Evolutionary conservation across 2,113 vertebrate genomes (phyloP), one percentile per base, ranked within the genome.

Genomic region (Oryzias melastigma): DNA sequence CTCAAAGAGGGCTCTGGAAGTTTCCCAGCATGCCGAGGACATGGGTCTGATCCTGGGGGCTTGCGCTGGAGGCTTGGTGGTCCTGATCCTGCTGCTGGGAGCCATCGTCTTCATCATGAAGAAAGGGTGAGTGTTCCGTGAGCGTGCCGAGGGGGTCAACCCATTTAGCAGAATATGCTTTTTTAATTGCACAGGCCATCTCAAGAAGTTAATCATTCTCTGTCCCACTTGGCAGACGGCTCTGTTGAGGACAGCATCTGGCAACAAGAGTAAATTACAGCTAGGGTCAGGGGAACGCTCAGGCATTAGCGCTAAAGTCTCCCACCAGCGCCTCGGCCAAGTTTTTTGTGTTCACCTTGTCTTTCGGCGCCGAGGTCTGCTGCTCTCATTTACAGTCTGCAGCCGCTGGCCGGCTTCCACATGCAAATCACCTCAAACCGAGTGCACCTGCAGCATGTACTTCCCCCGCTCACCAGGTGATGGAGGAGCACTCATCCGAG

Each of bases 1-100:
- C 80, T 94, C 91, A 24, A 96, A 96, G 55, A 92, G 88, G 43
- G 93, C 95, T 14, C 73, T 97, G 78, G 95, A 97, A 75, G 94
- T 96, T 24, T 95, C 95, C 0, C 96, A 98, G 89, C 94, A 93
- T 65, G 93, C 94, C 0, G 96, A 98, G 80, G 96, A 97, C 89
- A 97, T 98, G 95, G 95, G 96, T 0, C 88, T 98, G 65, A 96
- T 98, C 82, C 87, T 98, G 56, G 96, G 95, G 14, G 94, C 96
- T 77, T 98, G 95, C 65, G 94, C 93, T 0, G 96, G 96, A 0
- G 95, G 95, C 0, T 92, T 97, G 49, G 93, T 94, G 0, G 91
- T 96, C 46, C 93, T 98, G 49, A 94, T 96, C 7, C 92, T 98
- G 57, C 91, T 98, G 5, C 87, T 98, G 64, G 95, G 95, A 46